Base-by-base conservation (phyloP, 2,797 vertebrate genomes). In the Premnoplex brunnescens region DNA sequence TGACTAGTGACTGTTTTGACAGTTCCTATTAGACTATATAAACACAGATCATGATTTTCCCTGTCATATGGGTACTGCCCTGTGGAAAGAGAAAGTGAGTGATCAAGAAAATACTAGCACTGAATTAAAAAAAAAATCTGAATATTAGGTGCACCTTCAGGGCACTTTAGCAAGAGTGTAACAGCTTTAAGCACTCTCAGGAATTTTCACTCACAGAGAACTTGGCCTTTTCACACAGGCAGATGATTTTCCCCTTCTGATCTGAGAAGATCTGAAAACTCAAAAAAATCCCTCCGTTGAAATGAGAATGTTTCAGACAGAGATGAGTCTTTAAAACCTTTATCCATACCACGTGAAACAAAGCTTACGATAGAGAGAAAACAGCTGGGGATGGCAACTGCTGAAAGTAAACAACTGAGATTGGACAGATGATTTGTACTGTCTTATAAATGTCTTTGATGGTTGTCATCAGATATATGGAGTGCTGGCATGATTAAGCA, bases 21-120 rank as follows among this genome's bases (percentile, higher is more conserved):
- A 85, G 39, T 80, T 96, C 46, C 77, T 93, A 71, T 95, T 79
- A 95, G 67, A 51, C 58, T 82, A 32, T 68, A 60, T 80, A 91
- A 96, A 89, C 78, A 63, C 32, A 66, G 74, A 55, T 93, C 37
- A 46, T 62, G 71, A 93, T 89, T 81, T 85, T 68, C 30, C 48
- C 44, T 94, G 60, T 85, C 75, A 94, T 54, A 71, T 41, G 54
- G 30, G 28, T 78, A 55, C 28, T 80, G 24, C 24, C 14, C 17
- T 81, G 14, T 91, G 59, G 58, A 93, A 92, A 60, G 18, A 58
- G 48, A 21, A 90, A 69, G 26, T 4, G 1, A 91, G 81, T 73
- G 55, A 82, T 81, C 60, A 84, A 75, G 30, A 83, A 89, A 91
- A 88, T 14, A 36, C 34, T 73, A n/a, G 2, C 41, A 86, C 1